Evolutionary conservation across 2,113 vertebrate species (phyloP).

Genomic region (Prunella fulvescens): DNA sequence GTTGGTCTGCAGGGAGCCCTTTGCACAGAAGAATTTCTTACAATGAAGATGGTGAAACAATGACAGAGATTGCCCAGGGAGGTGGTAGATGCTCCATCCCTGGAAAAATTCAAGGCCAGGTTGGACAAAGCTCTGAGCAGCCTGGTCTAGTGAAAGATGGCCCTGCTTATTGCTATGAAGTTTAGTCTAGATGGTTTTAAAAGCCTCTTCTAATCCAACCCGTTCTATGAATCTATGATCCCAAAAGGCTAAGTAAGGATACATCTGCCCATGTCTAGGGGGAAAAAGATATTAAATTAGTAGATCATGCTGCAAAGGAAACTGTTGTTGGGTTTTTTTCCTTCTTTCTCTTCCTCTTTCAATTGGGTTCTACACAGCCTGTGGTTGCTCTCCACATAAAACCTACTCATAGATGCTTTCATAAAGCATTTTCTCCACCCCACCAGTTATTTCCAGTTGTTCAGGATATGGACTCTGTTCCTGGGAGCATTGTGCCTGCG

Average conservation of each 20-base stretch:
- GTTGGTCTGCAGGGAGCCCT: background rate
- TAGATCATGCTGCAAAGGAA: background rate
- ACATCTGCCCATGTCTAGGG: background rate
- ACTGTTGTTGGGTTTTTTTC: background rate
- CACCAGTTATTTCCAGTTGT: background rate
- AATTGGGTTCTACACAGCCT: fast-evolving
- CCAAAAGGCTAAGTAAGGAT: background rate
- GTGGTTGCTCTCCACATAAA: background rate
- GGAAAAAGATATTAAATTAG: background rate
- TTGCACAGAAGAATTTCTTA: background rate
- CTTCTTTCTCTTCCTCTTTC: background rate
- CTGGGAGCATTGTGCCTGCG: background rate
- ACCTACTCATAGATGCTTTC: background rate
- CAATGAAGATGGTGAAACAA: background rate
- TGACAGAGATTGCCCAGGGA: background rate
- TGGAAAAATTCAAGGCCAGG: background rate
- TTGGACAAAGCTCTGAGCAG: background rate
- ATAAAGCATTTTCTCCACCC: background rate
- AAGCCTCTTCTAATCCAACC: background rate
- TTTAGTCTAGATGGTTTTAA: background rate
- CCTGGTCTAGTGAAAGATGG: background rate
- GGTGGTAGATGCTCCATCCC: background rate
- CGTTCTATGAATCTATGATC: background rate
- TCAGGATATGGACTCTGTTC: background rate
- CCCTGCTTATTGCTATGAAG: background rate